phyloP scores from a whole-genome alignment of 2,113 vertebrate genomes.

The Megalops atlanticus region DNA sequence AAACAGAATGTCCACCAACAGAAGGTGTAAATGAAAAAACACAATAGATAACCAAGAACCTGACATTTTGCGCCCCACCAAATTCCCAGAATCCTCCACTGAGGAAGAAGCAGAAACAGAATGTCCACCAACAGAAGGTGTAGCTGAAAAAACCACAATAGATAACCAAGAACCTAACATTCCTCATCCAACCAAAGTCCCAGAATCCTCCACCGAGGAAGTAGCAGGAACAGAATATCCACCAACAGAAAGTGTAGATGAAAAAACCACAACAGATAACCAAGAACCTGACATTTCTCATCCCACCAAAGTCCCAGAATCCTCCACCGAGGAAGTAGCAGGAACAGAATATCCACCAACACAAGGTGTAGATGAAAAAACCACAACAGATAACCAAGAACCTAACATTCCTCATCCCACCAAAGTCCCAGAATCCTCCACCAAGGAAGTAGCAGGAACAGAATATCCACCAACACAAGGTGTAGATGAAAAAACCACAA shows the following conservation, averaged over 20 bases:
- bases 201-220: too few species aligned
- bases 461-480: not conserved
- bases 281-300: too few species aligned
- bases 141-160: not conserved
- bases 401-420: not conserved
- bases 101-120: not conserved
- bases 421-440: not conserved
- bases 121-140: not conserved
- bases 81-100: too few species aligned
- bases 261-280: not conserved
- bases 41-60: too few species aligned
- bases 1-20: not conserved
- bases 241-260: not conserved
- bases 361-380: not conserved
- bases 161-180: too few species aligned
- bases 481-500: not conserved
- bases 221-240: not conserved
- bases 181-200: too few species aligned
- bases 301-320: not conserved
- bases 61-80: too few species aligned
- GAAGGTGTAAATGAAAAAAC: not conserved
- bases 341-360: not conserved
- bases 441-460: not conserved
- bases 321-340: not conserved
- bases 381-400: not conserved